Evolutionary conservation across 2,797 vertebrate species (phyloP).

Genomic region (Ateles fusciceps): DNA sequence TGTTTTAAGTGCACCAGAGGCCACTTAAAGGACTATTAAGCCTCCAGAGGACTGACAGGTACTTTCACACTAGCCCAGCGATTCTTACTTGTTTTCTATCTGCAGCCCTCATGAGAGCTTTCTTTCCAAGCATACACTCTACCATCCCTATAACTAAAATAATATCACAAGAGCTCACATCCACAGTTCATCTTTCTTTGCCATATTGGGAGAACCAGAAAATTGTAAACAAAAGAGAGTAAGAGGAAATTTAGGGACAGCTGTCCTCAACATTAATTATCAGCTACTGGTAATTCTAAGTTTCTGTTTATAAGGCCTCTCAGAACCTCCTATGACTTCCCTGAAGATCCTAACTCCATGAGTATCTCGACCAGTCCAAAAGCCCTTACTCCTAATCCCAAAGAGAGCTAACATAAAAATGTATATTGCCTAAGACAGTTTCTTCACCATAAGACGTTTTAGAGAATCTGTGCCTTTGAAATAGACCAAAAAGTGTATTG

Average conservation of each 20-base stretch:
- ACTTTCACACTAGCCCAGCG: accelerated
- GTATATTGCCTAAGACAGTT: background rate
- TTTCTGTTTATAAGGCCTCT: background rate
- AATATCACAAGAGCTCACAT: background rate
- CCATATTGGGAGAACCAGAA: background rate
- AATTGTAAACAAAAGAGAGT: background rate
- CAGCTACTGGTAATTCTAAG: background rate
- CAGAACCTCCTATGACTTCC: background rate
- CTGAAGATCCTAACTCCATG: background rate
- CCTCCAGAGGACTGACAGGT: background rate
- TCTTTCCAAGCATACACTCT: background rate
- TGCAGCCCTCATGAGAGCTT: background rate
- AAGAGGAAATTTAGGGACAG: background rate
- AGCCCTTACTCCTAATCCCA: background rate
- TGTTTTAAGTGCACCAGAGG: background rate
- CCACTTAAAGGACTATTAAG: background rate
- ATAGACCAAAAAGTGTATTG: background rate
- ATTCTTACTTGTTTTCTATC: background rate
- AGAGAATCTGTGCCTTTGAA: background rate
- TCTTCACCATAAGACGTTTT: background rate
- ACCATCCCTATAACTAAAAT: background rate
- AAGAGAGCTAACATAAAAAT: background rate
- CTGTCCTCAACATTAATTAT: background rate
- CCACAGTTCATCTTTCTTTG: background rate
- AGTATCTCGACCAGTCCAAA: background rate